A percentile compares a stretch with the other conserved stretches of the same genome.
phyloP scores from a whole-genome alignment of 2,113 vertebrate species.

The Plecturocebus donacophilus region DNA sequence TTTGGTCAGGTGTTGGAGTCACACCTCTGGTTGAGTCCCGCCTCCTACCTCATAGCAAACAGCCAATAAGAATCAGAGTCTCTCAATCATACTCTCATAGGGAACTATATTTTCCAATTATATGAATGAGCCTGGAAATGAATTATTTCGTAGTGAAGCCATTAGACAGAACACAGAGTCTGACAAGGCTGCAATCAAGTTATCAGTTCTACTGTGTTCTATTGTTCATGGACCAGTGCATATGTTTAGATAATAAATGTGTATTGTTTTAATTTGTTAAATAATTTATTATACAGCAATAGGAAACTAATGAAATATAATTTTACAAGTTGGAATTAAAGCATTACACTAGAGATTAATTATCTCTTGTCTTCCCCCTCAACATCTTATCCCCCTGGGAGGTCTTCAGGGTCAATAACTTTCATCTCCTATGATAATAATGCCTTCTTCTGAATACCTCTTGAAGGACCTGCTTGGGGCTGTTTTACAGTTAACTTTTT shows the following conservation, averaged over 20 bases:
- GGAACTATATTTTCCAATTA: background rate
- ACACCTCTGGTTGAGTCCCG: no score
- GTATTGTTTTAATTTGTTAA: background rate
- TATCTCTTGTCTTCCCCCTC: background rate
- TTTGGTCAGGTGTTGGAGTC: no score
- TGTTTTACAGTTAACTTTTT: background rate
- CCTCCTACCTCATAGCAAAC: background rate
- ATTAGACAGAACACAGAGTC: no score
- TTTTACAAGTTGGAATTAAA: background rate
- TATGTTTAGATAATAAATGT: background rate
- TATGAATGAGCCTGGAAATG: background rate
- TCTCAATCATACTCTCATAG: background rate
- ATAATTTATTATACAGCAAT: background rate
- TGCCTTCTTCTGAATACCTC: background rate
- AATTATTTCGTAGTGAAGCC: background rate
- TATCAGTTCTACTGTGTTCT: no score
- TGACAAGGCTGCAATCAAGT: no score
- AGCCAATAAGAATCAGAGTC: background rate
- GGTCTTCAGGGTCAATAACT: background rate
- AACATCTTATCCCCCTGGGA: background rate
- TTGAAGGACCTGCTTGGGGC: background rate
- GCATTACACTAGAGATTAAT: background rate
- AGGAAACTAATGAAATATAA: background rate
- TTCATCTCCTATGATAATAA: background rate
- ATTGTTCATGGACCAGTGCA: background rate